Percentiles rank a stretch among this genome's conserved stretches.
These are phyloP conservation scores for Actias luna DNA, from an alignment of 2,888 invertebrate genomes.

Conservation along the genomic window DNA sequence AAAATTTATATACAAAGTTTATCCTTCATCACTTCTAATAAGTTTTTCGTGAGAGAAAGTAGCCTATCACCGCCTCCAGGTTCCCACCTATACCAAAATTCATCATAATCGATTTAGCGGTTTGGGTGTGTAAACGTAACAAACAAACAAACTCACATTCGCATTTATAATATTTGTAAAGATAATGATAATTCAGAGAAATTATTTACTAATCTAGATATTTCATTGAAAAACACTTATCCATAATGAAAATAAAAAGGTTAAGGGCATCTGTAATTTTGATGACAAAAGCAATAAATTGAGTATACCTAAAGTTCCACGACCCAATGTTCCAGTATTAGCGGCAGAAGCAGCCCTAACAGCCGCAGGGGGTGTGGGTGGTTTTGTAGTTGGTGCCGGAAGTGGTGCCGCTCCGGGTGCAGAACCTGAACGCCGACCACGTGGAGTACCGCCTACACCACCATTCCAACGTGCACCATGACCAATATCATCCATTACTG, in stretches of 20 bases:
- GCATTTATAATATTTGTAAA: too few species aligned
- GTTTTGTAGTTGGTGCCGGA: slow-evolving; percentile 96
- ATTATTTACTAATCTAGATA: neutral
- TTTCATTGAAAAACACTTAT: slow-evolving; percentile 36
- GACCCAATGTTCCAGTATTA: slow-evolving; percentile 75
- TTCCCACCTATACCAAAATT: too few species aligned
- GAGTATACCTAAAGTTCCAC: slow-evolving; percentile 68
- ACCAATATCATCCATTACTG: slow-evolving; percentile 96
- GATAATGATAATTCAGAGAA: too few species aligned
- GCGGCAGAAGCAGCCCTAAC: slow-evolving; percentile 72
- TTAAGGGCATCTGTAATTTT: too few species aligned
- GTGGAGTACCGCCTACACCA: slow-evolving; percentile 85
- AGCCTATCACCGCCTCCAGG: too few species aligned
- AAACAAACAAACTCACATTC: too few species aligned
- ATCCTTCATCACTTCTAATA: too few species aligned
- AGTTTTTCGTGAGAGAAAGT: too few species aligned
- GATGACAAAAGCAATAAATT: neutral
- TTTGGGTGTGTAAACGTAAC: too few species aligned
- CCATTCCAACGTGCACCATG: slow-evolving; percentile 90
- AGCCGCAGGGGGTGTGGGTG: slow-evolving; percentile 96
- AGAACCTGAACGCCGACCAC: slow-evolving; percentile 86
- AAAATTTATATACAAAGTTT: too few species aligned
- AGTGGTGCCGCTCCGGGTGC: slow-evolving; percentile 83
- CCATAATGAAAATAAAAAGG: neutral
- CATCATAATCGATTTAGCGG: too few species aligned